Percentiles rank a stretch among this genome's conserved stretches.
These are phyloP conservation scores for Lethenteron camtschaticum DNA, from an alignment of 2,113 vertebrate species.

Conservation along the genomic window DNA sequence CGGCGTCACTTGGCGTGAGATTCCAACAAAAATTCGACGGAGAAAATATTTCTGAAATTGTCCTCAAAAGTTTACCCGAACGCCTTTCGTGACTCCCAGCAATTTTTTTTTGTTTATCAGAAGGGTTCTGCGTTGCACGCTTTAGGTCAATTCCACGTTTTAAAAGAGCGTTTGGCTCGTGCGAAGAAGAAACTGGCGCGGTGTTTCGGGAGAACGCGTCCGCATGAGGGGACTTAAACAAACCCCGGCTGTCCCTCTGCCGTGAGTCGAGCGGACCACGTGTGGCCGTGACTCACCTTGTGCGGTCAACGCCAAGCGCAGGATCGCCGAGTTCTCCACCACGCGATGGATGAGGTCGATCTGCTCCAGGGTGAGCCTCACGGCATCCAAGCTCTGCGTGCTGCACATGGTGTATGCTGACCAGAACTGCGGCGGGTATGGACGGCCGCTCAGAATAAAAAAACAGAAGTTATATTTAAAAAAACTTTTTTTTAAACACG, in stretches of 20 bases:
- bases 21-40: too few species aligned
- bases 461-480: neutral
- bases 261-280: neutral
- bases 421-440: conserved; percentile 37
- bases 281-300: neutral
- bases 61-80: too few species aligned
- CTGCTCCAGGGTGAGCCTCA: conserved; percentile 62
- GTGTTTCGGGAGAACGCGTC: neutral
- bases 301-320: neutral
- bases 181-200: too few species aligned
- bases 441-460: conserved; percentile 10
- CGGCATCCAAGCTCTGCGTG: conserved; percentile 53
- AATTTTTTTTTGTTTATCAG: too few species aligned
- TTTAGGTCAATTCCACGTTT: too few species aligned
- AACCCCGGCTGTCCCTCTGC: neutral
- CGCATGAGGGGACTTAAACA: neutral
- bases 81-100: too few species aligned
- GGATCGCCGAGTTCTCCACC: conserved; percentile 34
- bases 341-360: conserved; percentile 53
- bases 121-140: too few species aligned
- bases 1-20: too few species aligned
- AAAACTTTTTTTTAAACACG: neutral
- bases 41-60: too few species aligned
- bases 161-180: too few species aligned
- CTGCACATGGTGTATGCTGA: conserved; percentile 47